phyloP scores from a whole-genome alignment of 2,113 vertebrate species.

The Gnathonemus longibarbis region DNA sequence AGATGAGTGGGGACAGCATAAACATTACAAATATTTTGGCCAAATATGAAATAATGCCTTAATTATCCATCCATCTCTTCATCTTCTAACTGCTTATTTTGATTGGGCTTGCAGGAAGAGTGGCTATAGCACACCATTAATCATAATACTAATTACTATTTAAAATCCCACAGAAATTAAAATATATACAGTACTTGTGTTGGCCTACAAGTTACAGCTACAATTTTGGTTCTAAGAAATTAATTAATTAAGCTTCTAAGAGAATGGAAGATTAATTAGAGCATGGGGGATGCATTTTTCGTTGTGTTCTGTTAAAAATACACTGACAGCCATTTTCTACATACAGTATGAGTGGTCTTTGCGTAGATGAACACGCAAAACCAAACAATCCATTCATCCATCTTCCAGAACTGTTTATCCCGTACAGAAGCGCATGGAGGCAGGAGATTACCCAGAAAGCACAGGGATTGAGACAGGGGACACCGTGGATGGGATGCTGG shows the following conservation, averaged over 20 bases:
- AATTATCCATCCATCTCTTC: not conserved
- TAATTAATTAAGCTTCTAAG: not conserved
- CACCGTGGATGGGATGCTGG: not conserved
- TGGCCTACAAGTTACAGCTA: not conserved
- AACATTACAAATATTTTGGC: not conserved
- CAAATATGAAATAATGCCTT: not conserved
- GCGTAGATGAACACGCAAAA: not conserved
- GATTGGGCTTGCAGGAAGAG: not conserved
- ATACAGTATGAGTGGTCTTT: not conserved
- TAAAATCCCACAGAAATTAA: not conserved
- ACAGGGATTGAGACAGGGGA: not conserved
- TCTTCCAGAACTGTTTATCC: not conserved
- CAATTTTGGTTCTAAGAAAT: not conserved
- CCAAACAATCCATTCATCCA: not conserved
- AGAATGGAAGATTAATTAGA: not conserved
- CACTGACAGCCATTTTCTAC: not conserved
- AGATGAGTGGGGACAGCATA: not conserved
- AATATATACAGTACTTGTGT: not conserved
- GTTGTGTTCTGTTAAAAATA: not conserved
- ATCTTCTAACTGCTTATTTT: not conserved
- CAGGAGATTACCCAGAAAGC: not conserved
- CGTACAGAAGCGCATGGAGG: not conserved
- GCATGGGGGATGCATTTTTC: no score
- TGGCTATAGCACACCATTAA: not conserved
- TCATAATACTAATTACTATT: not conserved